Conservation (phyloP, 2,113 vertebrate genomes). For the Reinhardtius hippoglossoides region DNA sequence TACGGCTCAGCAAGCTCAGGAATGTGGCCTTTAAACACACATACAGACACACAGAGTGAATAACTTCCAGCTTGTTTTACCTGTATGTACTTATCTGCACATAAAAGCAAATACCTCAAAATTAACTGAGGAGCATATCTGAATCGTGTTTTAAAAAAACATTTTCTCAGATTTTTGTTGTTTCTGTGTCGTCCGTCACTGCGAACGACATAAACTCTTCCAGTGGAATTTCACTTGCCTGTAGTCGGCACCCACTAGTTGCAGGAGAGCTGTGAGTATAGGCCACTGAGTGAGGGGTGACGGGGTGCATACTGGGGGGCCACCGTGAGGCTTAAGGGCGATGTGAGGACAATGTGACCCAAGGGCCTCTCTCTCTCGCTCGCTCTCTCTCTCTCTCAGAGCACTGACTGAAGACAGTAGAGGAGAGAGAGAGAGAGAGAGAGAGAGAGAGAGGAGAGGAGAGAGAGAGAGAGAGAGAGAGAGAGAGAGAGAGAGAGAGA, state of each 20-base stretch:
- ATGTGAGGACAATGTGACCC: slow-evolving; percentile 63
- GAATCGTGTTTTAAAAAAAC: neutral
- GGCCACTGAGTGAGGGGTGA: slow-evolving; percentile 51
- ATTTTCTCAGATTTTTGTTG: neutral
- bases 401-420: slow-evolving; percentile 21
- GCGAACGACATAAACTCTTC: neutral
- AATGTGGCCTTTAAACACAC: slow-evolving; percentile 85
- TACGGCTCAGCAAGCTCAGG: slow-evolving; percentile 85
- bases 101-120: neutral
- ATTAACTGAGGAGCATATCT: neutral
- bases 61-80: neutral
- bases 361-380: slow-evolving; percentile 50
- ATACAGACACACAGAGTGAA: slow-evolving; percentile 17
- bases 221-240: neutral
- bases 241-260: slow-evolving; percentile 13
- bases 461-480: too few relatives aligned
- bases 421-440: neutral
- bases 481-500: slow-evolving; percentile 41
- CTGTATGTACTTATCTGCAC: neutral
- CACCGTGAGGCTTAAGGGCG: slow-evolving; percentile 18
- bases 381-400: neutral
- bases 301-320: slow-evolving; percentile 14
- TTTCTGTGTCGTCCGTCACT: neutral
- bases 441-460: neutral
- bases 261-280: slow-evolving; percentile 14